Evolutionary conservation across 1,140 invertebrate species (phyloP).

Genomic region (Acromyrmex echinatior): DNA sequence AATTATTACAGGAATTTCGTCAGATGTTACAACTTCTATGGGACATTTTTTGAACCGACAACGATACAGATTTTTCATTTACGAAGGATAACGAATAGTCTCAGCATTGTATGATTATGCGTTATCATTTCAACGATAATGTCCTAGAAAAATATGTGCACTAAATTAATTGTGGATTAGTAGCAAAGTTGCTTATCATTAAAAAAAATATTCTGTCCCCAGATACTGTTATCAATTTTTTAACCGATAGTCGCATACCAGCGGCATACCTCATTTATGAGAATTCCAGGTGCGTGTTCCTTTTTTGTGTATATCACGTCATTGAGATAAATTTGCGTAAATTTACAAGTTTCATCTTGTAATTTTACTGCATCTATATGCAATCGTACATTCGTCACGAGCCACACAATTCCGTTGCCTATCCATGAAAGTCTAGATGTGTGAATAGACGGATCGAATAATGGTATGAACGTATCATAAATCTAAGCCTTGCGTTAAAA

Average conservation of each 20-base stretch:
- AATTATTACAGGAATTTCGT: not conserved
- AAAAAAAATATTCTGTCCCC: not conserved
- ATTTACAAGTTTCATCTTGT: not conserved
- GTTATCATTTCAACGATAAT: slow-evolving; percentile 21
- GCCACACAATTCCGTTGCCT: slow-evolving; percentile 18
- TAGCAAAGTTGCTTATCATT: slow-evolving; percentile 10
- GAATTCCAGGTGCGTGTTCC: not conserved
- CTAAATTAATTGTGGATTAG: slow-evolving; percentile 48
- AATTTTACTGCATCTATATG: not conserved
- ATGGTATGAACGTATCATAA: not conserved
- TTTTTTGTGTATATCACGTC: not conserved
- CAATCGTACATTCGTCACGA: slow-evolving; percentile 20
- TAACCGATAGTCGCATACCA: slow-evolving; percentile 1
- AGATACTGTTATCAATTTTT: slow-evolving; percentile 38
- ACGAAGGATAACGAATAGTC: not conserved
- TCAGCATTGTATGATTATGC: not conserved
- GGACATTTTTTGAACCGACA: not conserved
- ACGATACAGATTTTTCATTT: not conserved
- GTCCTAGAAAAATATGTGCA: slow-evolving; percentile 9
- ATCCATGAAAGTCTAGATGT: slow-evolving; percentile 13
- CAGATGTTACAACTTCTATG: not conserved
- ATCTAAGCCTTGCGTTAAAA: not conserved
- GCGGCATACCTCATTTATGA: not conserved
- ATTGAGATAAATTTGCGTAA: not conserved
- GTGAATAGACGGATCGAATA: not conserved